Evolutionary conservation across 1,140 invertebrate species (phyloP).

Genomic region (Aleiodes sp.): DNA sequence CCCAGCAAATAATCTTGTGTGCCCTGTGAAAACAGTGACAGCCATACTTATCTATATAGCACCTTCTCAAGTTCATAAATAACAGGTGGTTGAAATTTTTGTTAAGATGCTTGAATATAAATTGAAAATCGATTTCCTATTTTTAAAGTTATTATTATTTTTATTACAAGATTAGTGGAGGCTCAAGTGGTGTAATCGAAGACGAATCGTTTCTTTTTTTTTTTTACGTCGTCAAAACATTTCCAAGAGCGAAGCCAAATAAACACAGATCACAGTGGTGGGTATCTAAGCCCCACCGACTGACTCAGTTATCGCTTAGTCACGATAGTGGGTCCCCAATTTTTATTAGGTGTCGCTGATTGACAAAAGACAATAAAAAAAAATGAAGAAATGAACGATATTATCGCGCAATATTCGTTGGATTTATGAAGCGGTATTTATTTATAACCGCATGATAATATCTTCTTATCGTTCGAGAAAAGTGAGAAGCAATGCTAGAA

Average conservation of each 20-base stretch:
- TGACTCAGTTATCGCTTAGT: slow-evolving; percentile 57
- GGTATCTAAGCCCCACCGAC: slow-evolving; percentile 41
- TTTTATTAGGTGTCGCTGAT: slow-evolving; percentile 15
- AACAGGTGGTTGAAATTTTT: neutral
- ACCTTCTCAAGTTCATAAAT: slow-evolving; percentile 3
- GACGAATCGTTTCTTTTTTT: neutral
- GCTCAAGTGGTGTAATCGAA: neutral
- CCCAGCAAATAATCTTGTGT: slow-evolving; percentile 52
- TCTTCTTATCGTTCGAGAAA: neutral
- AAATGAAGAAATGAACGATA: neutral
- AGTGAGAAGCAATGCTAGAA: too few species aligned
- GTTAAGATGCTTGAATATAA: too few species aligned
- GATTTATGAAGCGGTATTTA: neutral
- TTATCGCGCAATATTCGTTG: neutral
- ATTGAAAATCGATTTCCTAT: too few species aligned
- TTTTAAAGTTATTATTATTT: too few species aligned
- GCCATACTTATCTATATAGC: slow-evolving; percentile 5
- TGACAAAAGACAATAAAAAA: too few species aligned
- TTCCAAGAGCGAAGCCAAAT: slow-evolving; percentile 57
- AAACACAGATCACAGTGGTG: slow-evolving; percentile 46
- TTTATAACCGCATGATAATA: neutral
- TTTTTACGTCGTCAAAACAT: slow-evolving; percentile 28
- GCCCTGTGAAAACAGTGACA: slow-evolving; percentile 48
- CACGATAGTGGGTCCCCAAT: slow-evolving; percentile 35
- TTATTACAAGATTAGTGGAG: too few species aligned